Evolutionary conservation across 2,113 vertebrate genomes (phyloP).

Genomic region (Zootoca vivipara): DNA sequence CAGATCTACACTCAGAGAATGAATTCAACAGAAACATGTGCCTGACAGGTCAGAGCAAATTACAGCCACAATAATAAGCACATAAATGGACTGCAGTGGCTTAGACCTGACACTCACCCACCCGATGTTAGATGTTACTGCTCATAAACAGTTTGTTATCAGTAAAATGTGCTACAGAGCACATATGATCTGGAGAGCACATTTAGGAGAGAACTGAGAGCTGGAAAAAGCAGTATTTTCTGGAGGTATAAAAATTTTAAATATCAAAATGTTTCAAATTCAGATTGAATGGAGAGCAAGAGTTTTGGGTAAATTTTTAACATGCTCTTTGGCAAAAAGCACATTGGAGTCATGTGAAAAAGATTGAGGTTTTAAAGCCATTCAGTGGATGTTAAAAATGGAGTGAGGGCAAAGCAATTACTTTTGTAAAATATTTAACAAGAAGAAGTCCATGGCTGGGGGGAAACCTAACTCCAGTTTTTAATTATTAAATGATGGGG

Average conservation of each 20-base stretch:
- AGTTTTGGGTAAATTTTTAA: slow-evolving; percentile 24
- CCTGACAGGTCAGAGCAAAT: no score
- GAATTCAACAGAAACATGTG: not conserved
- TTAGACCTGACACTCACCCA: not conserved
- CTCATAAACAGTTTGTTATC: not conserved
- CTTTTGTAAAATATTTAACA: slow-evolving; percentile 41
- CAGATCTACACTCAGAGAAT: no score
- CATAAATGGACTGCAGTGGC: not conserved
- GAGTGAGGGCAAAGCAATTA: not conserved
- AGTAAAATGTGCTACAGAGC: not conserved
- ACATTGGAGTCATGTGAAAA: not conserved
- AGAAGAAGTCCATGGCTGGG: not conserved
- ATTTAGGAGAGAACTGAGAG: not conserved
- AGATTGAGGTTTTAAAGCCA: not conserved
- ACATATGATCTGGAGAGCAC: not conserved
- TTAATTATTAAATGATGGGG: slow-evolving; percentile 46
- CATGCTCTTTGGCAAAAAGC: not conserved
- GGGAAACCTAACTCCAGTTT: not conserved
- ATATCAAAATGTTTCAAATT: not conserved
- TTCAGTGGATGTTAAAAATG: slow-evolving; percentile 3
- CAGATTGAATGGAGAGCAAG: not conserved
- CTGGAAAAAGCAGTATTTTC: not conserved
- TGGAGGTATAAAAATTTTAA: not conserved
- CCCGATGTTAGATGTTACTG: not conserved
- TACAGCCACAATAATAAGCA: not conserved